phyloP scores from a whole-genome alignment of 2,797 vertebrate species.

The Allenopithecus nigroviridis region DNA sequence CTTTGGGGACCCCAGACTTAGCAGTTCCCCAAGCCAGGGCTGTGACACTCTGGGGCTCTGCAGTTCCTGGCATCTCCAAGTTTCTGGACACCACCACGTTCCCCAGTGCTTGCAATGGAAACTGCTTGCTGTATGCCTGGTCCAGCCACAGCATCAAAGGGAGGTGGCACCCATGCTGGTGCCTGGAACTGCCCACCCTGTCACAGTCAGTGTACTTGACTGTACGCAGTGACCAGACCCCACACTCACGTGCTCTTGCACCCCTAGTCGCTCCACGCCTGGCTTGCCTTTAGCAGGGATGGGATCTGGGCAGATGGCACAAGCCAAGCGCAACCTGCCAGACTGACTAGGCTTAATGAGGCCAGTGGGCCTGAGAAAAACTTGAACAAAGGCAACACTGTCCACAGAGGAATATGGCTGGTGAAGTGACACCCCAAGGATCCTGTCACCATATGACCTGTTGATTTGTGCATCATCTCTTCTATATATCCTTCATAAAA shows the following conservation, averaged over 20 bases:
- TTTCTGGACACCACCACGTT: neutral
- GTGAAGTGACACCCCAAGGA: neutral
- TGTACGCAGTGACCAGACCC: neutral
- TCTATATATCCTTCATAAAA: neutral
- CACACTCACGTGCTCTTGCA: neutral
- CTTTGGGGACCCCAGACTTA: neutral
- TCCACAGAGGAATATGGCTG: neutral
- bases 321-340: neutral
- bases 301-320: neutral
- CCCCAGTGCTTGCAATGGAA: neutral
- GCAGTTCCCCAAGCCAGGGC: neutral
- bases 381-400: neutral
- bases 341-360: neutral
- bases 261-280: neutral
- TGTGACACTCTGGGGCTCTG: neutral
- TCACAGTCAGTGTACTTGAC: neutral
- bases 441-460: neutral
- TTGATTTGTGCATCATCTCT: neutral
- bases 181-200: neutral
- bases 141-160: neutral
- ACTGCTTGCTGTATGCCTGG: neutral
- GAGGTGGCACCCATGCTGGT: neutral
- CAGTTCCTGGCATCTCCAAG: neutral
- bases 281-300: neutral
- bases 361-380: neutral